Evolutionary conservation across 2,888 invertebrate species (phyloP), one percentile per base, ranked within the genome.

Genomic region (Blomia tropicalis): DNA sequence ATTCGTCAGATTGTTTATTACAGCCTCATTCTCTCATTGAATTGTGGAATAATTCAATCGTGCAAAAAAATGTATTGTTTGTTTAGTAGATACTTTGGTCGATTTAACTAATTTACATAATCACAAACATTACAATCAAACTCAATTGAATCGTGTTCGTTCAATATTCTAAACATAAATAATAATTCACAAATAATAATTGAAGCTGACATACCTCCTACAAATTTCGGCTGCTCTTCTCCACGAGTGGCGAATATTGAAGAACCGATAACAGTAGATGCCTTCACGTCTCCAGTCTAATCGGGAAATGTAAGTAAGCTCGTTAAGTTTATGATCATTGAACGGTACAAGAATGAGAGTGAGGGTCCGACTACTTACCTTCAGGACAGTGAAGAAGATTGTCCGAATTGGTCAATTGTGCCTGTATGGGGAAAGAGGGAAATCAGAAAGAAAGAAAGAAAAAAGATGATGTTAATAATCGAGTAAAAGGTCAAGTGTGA

Each of bases 221-320:
- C 91, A 91, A 77, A 91, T 79, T 78, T 90, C 88, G 68, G 88
- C 89, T 69, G 90, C 88, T 78, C 88, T 89, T 77, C 87, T 87
- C 90, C 90, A 91, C 68, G 91, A 91, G 79, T 91, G 90, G 75
- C 84, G 84, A 74, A 90, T 90, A 77, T 87, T 87, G 78, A 91
- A 91, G 79, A 87, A 90, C 81, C 87, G 90, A 78, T 90, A 91
- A 78, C 91, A 91, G 76, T 88, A 82, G 71, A 89, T 82, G 72
- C 89, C 89, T 77, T 83, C 82, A 70, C 89, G 79, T 77, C 88
- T 88, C 91, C 91, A 91, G 72, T 88, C 91, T 90, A 27, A 54
- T 22, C 25, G 19, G 4, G 5, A 47, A 47, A 51, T 51, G 29
- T 2, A 56, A 56, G 29, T 27, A 31, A 5, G 23, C 7, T 47